A percentile compares a stretch with the other conserved stretches of the same genome.
Evolutionary conservation across 2,797 vertebrate species (phyloP).

Genomic region (Diglossa cyanea): DNA sequence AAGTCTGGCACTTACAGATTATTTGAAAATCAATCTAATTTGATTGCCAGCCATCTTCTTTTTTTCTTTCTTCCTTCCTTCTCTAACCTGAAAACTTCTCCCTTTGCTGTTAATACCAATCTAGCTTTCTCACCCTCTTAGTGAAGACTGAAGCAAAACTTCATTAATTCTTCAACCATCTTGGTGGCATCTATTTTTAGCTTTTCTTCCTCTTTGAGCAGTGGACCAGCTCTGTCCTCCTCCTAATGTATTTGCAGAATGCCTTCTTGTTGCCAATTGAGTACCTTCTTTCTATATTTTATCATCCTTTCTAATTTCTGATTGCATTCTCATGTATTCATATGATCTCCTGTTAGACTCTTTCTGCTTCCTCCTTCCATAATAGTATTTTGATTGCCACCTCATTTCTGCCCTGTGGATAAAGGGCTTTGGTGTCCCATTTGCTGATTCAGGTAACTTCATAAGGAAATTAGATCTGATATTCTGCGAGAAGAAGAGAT

Average conservation of each 20-base stretch:
- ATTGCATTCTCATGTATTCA: background rate
- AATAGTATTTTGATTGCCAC: background rate
- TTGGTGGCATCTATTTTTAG: background rate
- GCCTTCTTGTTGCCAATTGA: rapidly evolving
- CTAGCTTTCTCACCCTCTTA: background rate
- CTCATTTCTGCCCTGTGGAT: background rate
- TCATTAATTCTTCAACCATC: background rate
- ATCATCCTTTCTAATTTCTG: background rate
- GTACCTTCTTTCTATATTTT: background rate
- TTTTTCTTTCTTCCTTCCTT: background rate
- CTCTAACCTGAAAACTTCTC: background rate
- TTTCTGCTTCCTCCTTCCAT: background rate
- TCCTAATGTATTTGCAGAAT: background rate
- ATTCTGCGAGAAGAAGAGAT: background rate
- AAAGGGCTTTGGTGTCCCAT: background rate
- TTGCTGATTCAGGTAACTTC: background rate
- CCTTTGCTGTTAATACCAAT: background rate
- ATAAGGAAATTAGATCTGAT: background rate
- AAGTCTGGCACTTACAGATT: background rate
- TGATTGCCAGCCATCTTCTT: background rate
- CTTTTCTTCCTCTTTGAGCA: background rate
- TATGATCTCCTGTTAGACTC: background rate
- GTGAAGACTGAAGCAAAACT: background rate
- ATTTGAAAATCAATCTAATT: background rate
- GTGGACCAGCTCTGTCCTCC: background rate